Evolutionary conservation across 2,888 invertebrate species (phyloP), one percentile per base, ranked within the genome.

Genomic region (Aporophyla nigra): DNA sequence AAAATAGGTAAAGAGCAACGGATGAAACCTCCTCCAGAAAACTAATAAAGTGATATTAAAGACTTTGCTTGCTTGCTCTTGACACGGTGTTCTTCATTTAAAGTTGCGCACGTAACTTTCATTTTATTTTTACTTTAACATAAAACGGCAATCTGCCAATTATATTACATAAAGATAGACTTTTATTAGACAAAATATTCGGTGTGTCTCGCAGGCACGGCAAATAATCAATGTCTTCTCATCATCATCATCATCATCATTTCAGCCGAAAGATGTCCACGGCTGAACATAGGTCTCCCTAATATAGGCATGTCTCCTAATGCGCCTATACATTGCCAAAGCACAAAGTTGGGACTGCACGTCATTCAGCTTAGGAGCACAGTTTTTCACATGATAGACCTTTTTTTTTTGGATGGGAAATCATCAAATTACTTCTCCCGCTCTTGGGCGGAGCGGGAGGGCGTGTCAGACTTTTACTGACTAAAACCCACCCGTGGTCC

Each of bases 61-160:
- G 53, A 24, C 24, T 24, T 53, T 72, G 21, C 12, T 73, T 74
- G n/a, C 56, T 16, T 33, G 21, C 16, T 33, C 62, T 72, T 61
- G 61, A 61, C 27, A 46, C n/a, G 9, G 16, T 43, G 9, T 43
- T 16, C 59, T 21, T 33, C 0, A 59, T 62, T n/a, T 40, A n/a
- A n/a, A 40, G 14, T n/a, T 43, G 5, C 10, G 24, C 16, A 63
- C 63, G 24, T 24, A 5, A 3, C n/a, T 19, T 63, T 10, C 49
- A 19, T 58, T 27, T 27, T 49, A 21, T 49, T 65, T n/a, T 27
- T 19, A 19, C 24, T 49, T 49, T 49, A 27, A 24, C 4, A 19
- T 46, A 27, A 49, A 14, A 19, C 7, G 49, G 5, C 14, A 65
- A 49, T 24, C 24, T 65, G 24, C 6, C 14, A 21, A 49, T 65